phyloP scores from a whole-genome alignment of 2,888 invertebrate species.

The Barypeithes pellucidus region DNA sequence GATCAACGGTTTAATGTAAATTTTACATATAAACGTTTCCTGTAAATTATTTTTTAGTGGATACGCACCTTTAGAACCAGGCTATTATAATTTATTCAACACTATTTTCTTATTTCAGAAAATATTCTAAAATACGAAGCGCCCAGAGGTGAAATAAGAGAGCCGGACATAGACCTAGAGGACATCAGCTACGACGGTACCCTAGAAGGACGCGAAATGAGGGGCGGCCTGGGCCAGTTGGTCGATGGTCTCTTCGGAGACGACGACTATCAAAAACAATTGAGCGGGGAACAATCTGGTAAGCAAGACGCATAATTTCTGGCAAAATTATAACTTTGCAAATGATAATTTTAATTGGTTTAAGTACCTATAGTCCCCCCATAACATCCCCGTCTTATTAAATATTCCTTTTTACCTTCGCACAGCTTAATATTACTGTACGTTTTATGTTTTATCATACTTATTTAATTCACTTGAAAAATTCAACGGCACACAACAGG shows the following conservation, averaged over 20 bases:
- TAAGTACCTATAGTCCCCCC: no score
- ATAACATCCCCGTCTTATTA: not conserved
- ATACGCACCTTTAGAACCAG: no score
- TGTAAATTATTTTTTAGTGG: no score
- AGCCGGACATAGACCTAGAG: slow-evolving; percentile 79
- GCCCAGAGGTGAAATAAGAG: slow-evolving; percentile 78
- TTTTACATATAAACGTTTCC: no score
- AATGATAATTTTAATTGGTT: no score
- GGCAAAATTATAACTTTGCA: no score
- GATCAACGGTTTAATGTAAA: no score
- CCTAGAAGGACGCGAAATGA: slow-evolving; percentile 73
- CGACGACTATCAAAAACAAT: slow-evolving; percentile 77
- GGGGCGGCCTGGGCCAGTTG: slow-evolving; percentile 87
- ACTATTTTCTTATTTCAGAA: slow-evolving; percentile 71
- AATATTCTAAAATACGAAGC: slow-evolving; percentile 79
- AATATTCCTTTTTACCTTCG: not conserved
- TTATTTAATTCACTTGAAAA: slow-evolving; percentile 22
- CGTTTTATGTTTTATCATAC: slow-evolving; percentile 4
- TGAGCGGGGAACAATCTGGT: slow-evolving; percentile 76
- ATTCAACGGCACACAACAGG: slow-evolving; percentile 22
- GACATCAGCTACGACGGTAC: slow-evolving; percentile 88
- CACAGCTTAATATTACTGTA: slow-evolving; percentile 11
- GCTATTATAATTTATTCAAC: no score
- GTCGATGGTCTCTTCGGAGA: slow-evolving; percentile 83
- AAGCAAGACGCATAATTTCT: slow-evolving; percentile 50